These are phyloP conservation scores for Odontesthes bonariensis DNA, from an alignment of 2,113 vertebrate species.

Conservation along the genomic window DNA sequence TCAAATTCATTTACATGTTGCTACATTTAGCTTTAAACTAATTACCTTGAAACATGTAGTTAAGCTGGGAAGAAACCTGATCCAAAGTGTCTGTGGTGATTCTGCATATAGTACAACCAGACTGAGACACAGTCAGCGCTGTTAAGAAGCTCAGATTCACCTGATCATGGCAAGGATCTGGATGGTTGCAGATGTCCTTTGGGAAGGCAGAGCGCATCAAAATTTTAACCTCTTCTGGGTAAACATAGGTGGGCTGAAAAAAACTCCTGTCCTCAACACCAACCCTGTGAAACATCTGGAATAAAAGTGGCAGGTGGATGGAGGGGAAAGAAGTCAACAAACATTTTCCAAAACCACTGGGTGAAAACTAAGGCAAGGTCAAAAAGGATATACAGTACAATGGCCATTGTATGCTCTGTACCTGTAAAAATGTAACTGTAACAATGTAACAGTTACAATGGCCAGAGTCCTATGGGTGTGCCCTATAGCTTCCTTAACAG, in stretches of 20 bases:
- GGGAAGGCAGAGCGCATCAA: conserved; percentile 74
- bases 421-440: no score
- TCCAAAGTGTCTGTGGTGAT: not conserved
- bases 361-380: no score
- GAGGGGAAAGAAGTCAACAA: not conserved
- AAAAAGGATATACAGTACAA: no score
- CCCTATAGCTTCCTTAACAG: no score
- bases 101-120: not conserved
- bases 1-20: no score
- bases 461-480: no score
- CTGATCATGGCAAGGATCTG: conserved; percentile 67
- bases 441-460: no score
- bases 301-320: not conserved
- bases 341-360: no score
- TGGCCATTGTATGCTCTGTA: no score
- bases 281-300: conserved; percentile 56
- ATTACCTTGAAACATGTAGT: not conserved
- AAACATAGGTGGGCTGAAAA: conserved; percentile 73
- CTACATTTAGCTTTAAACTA: not conserved
- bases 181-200: conserved; percentile 65
- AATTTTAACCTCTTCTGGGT: conserved; percentile 73
- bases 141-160: conserved; percentile 29
- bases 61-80: not conserved
- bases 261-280: conserved; percentile 47
- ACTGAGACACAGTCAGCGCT: not conserved